Base-by-base conservation (phyloP, 2,113 vertebrate species). In the Catharus fuscescens region DNA sequence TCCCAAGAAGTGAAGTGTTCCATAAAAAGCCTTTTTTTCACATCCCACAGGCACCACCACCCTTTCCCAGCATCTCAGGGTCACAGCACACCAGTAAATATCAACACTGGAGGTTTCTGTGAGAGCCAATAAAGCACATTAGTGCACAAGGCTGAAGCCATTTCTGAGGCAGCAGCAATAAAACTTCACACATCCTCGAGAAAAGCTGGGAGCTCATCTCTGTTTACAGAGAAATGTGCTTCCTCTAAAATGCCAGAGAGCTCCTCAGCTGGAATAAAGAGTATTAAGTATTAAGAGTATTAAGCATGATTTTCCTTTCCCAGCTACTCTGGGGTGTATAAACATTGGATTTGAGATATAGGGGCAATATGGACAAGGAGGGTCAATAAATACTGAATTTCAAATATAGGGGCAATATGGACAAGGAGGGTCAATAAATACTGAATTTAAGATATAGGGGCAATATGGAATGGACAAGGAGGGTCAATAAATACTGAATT, bases 101-200 rank as follows among this genome's bases (percentile, higher is more conserved):
- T 19, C 67, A 52, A 5, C 36, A 4, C 5, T 3, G 73, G 26
- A 13, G 32, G 47, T 23, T 83, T 52, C 48, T 60, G 32, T 7
- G 42, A 47, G 52, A 78, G 21, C 52, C 53, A 54, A 56, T n/a
- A 36, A 48, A 88, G 31, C 45, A 4, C 64, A 54, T 31, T 28
- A 20, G 9, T 6, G 47, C 9, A 48, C 0, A 10, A 40, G 38
- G 3, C 14, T 14, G 40, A 40, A 24, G 64, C 45, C 29, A 1
- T 19, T 67, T 64, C 34, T 66, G 73, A 92, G 60, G 26, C 31
- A 90, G 64, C 48, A 80, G 72, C 62, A 73, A 60, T 40, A 64
- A 52, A 45, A 44, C 52, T 60, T 92, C 64, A 53, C 77, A 78
- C 38, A 52, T 54, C 67, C 40, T 52, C 52, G 36, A 10, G 26